Conservation (phyloP, 2,888 invertebrate species). For the Terebella lapidaria region DNA sequence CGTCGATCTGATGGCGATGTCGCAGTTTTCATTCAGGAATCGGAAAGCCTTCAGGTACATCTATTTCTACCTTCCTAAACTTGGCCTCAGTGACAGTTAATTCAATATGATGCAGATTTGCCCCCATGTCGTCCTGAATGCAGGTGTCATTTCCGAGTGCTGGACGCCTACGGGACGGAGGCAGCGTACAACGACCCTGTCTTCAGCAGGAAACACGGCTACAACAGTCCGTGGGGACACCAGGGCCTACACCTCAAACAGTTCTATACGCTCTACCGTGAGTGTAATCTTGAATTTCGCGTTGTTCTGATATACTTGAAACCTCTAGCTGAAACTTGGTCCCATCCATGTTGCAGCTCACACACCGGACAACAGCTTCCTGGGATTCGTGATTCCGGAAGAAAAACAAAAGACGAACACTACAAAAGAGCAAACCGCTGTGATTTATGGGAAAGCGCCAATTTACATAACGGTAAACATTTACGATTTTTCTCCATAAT, state of each 20-base stretch:
- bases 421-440: constrained; percentile 18
- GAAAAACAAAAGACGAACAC: background rate
- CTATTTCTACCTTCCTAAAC: too few species aligned
- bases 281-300: background rate
- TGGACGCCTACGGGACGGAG: constrained; percentile 26
- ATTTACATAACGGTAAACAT: constrained; percentile 17
- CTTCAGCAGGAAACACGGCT: constrained; percentile 9
- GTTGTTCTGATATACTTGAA: background rate
- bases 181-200: constrained; percentile 19
- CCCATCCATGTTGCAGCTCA: too few species aligned
- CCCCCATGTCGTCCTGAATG: too few species aligned
- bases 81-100: too few species aligned
- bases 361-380: constrained; percentile 22
- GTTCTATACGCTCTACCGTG: constrained; percentile 26
- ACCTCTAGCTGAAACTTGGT: too few species aligned
- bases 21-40: too few species aligned
- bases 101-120: too few species aligned
- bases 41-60: too few species aligned
- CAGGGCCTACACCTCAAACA: constrained; percentile 21
- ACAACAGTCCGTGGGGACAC: constrained; percentile 7
- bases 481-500: too few species aligned
- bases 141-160: constrained; percentile 20
- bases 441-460: constrained; percentile 23
- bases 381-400: constrained; percentile 20
- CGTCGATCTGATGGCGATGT: too few species aligned